These are phyloP conservation scores for Phenganax stokvisi DNA, from an alignment of 92 coral and sea anemone genomes.

Conservation along the genomic window DNA sequence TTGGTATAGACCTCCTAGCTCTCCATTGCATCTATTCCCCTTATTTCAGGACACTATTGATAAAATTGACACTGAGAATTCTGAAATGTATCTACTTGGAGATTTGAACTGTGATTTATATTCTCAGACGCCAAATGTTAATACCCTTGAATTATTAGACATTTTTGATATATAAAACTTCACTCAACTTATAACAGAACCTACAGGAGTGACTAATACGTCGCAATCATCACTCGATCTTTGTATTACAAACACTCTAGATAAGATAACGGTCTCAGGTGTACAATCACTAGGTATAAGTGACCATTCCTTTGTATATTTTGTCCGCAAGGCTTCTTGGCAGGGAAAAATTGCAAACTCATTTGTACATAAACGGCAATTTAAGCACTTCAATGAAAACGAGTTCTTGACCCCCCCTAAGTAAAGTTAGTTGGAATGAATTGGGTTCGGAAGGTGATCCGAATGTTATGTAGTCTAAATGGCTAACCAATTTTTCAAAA, in stretches of 20 bases:
- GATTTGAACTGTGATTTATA: constrained; percentile 12
- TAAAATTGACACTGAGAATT: constrained; percentile 9
- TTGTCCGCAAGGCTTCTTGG: constrained; percentile 44
- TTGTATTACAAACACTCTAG: constrained; percentile 54
- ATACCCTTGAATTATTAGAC: constrained; percentile 14
- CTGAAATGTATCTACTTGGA: constrained; percentile 7
- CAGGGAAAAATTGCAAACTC: constrained; percentile 33
- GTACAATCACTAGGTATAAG: constrained; percentile 47
- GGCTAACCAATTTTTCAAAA: constrained; percentile 4
- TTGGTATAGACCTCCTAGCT: constrained; percentile 30
- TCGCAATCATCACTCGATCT: constrained; percentile 54
- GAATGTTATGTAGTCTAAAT: background rate
- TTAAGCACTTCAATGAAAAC: background rate
- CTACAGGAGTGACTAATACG: constrained; percentile 55
- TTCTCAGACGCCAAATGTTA: constrained; percentile 5
- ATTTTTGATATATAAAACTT: constrained; percentile 47
- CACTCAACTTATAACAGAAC: constrained; percentile 51
- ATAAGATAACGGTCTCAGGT: constrained; percentile 42
- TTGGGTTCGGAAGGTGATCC: background rate
- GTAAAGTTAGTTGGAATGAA: background rate
- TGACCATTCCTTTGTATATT: constrained; percentile 54
- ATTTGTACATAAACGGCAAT: background rate
- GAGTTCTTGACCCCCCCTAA: background rate
- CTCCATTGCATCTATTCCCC: background rate
- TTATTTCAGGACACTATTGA: constrained; percentile 5